Base-by-base conservation (phyloP, 2,113 vertebrate species). In the Tapirus terrestris region DNA sequence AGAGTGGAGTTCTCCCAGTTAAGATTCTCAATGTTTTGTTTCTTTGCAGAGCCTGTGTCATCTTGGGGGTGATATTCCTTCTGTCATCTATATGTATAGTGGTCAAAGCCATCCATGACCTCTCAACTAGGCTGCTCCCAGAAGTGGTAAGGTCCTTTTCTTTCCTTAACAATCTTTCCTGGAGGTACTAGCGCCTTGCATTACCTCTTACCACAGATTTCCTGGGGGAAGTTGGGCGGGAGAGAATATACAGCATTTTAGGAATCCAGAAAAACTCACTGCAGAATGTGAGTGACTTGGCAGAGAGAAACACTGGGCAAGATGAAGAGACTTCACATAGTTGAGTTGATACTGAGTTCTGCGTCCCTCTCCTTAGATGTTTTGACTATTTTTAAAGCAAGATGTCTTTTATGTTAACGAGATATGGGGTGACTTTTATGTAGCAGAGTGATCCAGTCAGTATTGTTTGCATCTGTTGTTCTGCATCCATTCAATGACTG, bases 21-120 rank as follows among this genome's bases (percentile, higher is more conserved):
- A 91, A 25, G 31, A 95, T 82, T 96, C 33, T 84, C 89, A 92
- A 91, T 36, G 27, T 92, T 98, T 97, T 97, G 65, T 94, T 77
- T 97, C 91, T 98, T 96, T 95, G 31, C 99, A 99, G 99, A 98
- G 99, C 99, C 67, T 99, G 99, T 98, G 99, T 99, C 91, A 99
- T 99, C 98, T 98, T 99, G 92, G 99, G 99, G 63, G 97, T 99
- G 89, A 99, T 99, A 98, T 99, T 99, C 97, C 98, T 99, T 85
- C 99, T 99, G 95, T 99, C 99, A 77, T 99, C 99, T 89, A 5
- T 99, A 97, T 99, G 99, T 97, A 99, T 99, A 98, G 98, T 99
- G 98, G 99, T 99, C 98, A 99, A 99, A 99, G 99, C 99, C 95
- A 99, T 99, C 98, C 99, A 99, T 65, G 99, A 99, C 97, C 99